Evolutionary conservation across 1,140 invertebrate genomes (phyloP).

Genomic region (Calycopis cecrops): DNA sequence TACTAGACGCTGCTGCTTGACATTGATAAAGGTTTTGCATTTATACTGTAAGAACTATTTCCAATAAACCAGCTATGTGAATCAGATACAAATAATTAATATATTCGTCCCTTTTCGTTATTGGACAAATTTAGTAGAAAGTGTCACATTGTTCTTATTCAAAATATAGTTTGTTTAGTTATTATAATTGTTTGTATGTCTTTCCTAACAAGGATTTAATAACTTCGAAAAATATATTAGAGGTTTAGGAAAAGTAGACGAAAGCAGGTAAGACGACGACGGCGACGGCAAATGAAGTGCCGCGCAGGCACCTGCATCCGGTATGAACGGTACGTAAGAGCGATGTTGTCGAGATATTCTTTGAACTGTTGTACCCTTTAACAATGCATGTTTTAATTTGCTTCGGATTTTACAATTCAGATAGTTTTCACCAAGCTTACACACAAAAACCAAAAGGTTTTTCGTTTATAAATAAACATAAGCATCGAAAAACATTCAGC

Average conservation of each 20-base stretch:
- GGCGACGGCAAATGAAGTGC: neutral
- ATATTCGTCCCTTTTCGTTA: no score
- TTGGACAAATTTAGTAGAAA: no score
- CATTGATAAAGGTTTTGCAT: no score
- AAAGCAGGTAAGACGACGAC: neutral
- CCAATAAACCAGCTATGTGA: no score
- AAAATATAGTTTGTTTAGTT: no score
- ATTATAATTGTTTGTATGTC: no score
- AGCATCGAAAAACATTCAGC: neutral
- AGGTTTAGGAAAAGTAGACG: neutral
- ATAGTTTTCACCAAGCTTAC: conserved; percentile 4
- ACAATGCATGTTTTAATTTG: conserved; percentile 44
- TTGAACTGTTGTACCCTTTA: conserved; percentile 27
- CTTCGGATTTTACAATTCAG: conserved; percentile 14
- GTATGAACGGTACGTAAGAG: conserved; percentile 6
- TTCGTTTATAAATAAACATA: neutral
- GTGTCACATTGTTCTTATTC: no score
- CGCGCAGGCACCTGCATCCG: neutral
- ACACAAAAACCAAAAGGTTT: neutral
- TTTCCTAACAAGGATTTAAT: no score
- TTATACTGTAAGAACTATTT: no score
- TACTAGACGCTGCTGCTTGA: no score
- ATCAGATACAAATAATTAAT: no score
- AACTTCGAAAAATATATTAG: no score
- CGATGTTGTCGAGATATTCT: conserved; percentile 13